Evolutionary conservation across 2,797 vertebrate species (phyloP).

Genomic region (Acanthurus lineatus): DNA sequence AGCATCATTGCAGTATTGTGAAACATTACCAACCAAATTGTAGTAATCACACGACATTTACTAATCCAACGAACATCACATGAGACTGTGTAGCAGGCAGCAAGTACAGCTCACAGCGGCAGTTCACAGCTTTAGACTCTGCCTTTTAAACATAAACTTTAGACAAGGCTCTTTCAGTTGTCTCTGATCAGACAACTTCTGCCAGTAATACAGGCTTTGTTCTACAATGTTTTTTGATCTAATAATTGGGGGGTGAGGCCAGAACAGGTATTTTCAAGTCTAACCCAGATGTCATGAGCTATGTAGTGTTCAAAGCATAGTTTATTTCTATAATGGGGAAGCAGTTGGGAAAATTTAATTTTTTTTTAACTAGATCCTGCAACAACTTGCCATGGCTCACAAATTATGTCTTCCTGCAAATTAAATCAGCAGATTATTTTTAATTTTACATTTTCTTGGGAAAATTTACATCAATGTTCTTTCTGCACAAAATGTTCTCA

Average conservation of each 20-base stretch:
- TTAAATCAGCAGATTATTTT: slow-evolving; percentile 1
- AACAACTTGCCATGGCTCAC: not conserved
- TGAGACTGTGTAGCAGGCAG: not conserved
- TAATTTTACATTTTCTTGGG: not conserved
- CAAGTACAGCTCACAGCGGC: not conserved
- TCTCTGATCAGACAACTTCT: not conserved
- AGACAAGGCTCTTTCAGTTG: not conserved
- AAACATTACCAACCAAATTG: not conserved
- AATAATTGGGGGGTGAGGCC: not conserved
- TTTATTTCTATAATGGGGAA: not conserved
- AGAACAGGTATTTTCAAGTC: not conserved
- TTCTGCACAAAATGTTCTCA: not conserved
- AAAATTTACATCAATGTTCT: not conserved
- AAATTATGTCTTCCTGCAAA: not conserved
- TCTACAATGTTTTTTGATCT: not conserved
- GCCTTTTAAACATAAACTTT: not conserved
- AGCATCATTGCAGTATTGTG: not conserved
- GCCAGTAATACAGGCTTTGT: not conserved
- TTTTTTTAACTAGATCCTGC: not conserved
- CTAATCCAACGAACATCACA: not conserved
- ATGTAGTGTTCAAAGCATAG: not conserved
- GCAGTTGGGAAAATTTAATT: not conserved
- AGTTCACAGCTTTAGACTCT: not conserved
- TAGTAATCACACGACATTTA: not conserved
- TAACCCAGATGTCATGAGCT: not conserved